Conservation (phyloP, 2,113 vertebrate species). For the Ailurus styani region DNA sequence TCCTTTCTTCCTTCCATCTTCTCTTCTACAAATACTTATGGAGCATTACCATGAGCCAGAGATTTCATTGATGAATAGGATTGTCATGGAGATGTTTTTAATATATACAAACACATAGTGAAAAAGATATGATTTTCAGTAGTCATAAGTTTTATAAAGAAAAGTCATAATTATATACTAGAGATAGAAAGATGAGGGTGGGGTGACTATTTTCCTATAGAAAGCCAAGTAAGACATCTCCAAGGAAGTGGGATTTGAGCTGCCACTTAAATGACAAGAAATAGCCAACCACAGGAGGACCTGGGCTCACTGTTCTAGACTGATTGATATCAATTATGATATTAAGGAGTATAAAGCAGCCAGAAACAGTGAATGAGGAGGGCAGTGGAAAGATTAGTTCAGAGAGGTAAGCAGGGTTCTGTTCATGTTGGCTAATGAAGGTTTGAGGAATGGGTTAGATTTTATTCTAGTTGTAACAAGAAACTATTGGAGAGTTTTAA, state of each 20-base stretch:
- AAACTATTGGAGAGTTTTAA: neutral
- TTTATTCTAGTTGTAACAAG: neutral
- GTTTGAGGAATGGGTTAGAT: neutral
- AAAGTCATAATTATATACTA: neutral
- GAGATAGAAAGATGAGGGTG: neutral
- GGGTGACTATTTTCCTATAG: neutral
- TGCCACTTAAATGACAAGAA: neutral
- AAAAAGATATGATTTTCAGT: neutral
- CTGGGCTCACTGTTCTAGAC: neutral
- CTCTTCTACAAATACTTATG: neutral
- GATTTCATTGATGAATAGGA: neutral
- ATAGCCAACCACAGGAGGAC: neutral
- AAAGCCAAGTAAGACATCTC: neutral
- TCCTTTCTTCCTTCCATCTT: neutral
- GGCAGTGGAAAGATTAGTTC: neutral
- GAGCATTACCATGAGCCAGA: neutral
- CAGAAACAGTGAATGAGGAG: neutral
- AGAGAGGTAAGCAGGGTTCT: neutral
- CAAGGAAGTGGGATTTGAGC: neutral
- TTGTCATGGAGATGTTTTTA: neutral
- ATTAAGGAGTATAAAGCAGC: neutral
- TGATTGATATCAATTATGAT: neutral
- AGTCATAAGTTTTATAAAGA: neutral
- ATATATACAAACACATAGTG: neutral
- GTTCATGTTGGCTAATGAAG: neutral